Evolutionary conservation across 1,140 invertebrate species (phyloP).

Genomic region (Drosophila sturtevanti): DNA sequence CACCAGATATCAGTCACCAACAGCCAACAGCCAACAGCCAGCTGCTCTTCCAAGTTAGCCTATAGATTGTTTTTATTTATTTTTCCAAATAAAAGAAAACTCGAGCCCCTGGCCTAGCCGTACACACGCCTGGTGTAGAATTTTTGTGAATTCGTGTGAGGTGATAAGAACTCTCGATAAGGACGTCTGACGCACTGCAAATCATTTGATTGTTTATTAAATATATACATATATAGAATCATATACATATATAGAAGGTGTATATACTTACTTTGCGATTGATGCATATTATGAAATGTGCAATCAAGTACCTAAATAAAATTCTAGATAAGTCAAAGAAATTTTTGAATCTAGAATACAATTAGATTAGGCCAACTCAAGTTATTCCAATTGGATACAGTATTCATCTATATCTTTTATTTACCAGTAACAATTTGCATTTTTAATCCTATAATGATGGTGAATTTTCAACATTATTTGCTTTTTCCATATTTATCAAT

Average conservation of each 20-base stretch:
- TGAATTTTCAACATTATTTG: not conserved
- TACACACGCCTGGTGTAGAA: not conserved
- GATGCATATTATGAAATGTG: not conserved
- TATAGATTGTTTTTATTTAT: not conserved
- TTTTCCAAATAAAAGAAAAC: constrained; percentile 8
- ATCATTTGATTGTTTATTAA: not conserved
- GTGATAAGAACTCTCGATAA: constrained; percentile 4
- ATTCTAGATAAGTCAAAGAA: not conserved
- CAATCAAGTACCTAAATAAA: not conserved
- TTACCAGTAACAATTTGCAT: not conserved
- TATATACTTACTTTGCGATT: not conserved
- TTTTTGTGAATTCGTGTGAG: not conserved
- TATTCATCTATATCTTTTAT: not conserved
- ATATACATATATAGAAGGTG: not conserved
- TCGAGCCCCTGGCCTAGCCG: not conserved
- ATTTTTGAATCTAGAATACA: not conserved
- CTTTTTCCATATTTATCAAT: not conserved
- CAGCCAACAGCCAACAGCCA: not conserved
- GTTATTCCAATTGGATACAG: too few relatives aligned
- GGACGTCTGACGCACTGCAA: constrained; percentile 7
- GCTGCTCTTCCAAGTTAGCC: not conserved
- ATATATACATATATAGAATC: not conserved
- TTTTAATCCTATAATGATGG: too few relatives aligned
- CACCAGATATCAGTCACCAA: not conserved
- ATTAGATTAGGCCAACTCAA: too few relatives aligned